phyloP scores from a whole-genome alignment of 2,113 vertebrate genomes.

The Chauna torquata region DNA sequence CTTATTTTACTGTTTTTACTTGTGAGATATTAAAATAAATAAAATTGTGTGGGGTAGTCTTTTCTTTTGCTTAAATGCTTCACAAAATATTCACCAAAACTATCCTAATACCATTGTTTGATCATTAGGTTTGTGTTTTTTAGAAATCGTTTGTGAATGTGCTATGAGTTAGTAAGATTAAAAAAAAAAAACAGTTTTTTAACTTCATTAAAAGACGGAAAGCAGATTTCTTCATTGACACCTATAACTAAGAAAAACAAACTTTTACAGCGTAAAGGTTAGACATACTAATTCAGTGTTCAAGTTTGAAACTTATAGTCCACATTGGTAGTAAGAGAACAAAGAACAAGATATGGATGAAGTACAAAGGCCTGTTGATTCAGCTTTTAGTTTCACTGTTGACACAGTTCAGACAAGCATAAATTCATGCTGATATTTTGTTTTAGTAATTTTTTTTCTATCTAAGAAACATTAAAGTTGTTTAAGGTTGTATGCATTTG shows the following conservation, averaged over 20 bases:
- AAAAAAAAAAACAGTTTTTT: not conserved
- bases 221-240: not conserved
- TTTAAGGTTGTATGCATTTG: not conserved
- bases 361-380: not conserved
- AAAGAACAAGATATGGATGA: not conserved
- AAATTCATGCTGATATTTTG: not conserved
- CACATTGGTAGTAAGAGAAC: rapidly evolving
- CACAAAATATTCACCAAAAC: not conserved
- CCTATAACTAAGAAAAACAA: not conserved
- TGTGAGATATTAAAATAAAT: not conserved
- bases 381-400: not conserved
- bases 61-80: not conserved
- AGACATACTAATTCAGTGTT: not conserved
- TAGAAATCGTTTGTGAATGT: not conserved
- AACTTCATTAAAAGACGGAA: not conserved
- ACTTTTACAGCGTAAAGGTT: not conserved
- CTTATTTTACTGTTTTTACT: not conserved
- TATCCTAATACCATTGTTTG: not conserved
- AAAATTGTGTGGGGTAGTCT: rapidly evolving
- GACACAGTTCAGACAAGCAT: not conserved
- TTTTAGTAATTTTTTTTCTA: not conserved
- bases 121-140: not conserved
- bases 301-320: not conserved
- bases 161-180: not conserved
- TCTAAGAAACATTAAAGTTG: rapidly evolving